These are phyloP conservation scores for Oreochromis mossambicus DNA, from an alignment of 2,797 vertebrate genomes.

Conservation along the genomic window DNA sequence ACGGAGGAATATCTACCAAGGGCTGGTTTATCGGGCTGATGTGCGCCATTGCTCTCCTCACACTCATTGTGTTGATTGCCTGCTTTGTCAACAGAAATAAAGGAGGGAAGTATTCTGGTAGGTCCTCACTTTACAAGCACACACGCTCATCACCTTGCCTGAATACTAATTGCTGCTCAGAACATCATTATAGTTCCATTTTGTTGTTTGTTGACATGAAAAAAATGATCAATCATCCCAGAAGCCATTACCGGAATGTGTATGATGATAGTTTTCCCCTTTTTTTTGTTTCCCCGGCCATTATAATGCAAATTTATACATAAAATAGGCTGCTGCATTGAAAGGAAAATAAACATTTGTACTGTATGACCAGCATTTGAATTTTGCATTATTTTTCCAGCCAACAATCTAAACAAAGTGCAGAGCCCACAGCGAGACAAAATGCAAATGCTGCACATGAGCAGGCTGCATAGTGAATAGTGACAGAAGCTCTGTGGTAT, in stretches of 20 bases:
- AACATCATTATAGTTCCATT: constrained; percentile 51
- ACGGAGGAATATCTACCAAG: constrained; percentile 89
- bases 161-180: constrained; percentile 45
- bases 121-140: constrained; percentile 31
- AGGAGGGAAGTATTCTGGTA: constrained; percentile 99
- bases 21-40: constrained; percentile 98
- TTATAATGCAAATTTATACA: constrained; percentile 54
- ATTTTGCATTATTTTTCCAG: constrained; percentile 36
- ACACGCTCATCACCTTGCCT: constrained; percentile 7
- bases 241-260: constrained; percentile 23
- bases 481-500: constrained; percentile 46
- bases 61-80: constrained; percentile 85
- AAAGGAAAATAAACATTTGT: constrained; percentile 43
- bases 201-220: constrained; percentile 22
- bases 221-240: constrained; percentile 43
- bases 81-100: constrained; percentile 98
- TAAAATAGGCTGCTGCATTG: constrained; percentile 5
- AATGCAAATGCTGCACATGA: constrained; percentile 48
- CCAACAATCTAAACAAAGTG: constrained; percentile 34
- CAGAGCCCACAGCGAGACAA: constrained; percentile 30
- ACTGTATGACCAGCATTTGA: constrained; percentile 27
- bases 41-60: constrained; percentile 92
- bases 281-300: not conserved
- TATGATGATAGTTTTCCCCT: not conserved
- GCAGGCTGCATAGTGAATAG: constrained; percentile 23